These are phyloP conservation scores for Zaprionus lineosus DNA, from an alignment of 2,888 invertebrate genomes.

Conservation along the genomic window DNA sequence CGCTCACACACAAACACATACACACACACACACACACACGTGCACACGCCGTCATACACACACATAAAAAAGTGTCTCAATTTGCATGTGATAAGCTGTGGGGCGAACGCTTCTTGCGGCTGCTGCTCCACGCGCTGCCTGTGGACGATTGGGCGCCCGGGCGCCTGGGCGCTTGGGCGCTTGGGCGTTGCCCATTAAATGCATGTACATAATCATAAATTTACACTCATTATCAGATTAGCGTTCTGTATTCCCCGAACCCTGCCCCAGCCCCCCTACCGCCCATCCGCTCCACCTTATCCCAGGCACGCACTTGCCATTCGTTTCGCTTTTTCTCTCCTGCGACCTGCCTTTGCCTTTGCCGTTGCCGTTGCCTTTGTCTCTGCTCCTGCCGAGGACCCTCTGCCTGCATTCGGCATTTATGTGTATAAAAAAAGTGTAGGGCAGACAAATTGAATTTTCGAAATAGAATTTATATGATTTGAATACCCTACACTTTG, in stretches of 20 bases:
- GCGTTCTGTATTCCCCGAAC: constrained; percentile 30
- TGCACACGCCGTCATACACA: background rate
- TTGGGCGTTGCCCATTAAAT: constrained; percentile 54
- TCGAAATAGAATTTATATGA: constrained; percentile 49
- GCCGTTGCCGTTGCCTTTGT: background rate
- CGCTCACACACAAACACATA: background rate
- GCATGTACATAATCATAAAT: constrained; percentile 75
- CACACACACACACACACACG: constrained; percentile 48
- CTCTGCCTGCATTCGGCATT: too few relatives aligned
- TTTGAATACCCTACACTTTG: constrained; percentile 21
- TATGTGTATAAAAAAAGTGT: too few relatives aligned
- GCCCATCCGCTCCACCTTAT: too few relatives aligned
- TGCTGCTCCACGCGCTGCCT: background rate
- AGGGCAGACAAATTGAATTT: constrained; percentile 58
- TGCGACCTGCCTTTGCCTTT: too few relatives aligned
- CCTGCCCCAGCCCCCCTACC: background rate
- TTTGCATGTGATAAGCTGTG: constrained; percentile 66
- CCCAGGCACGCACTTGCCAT: too few relatives aligned
- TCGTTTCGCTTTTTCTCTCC: background rate
- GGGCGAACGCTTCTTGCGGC: background rate
- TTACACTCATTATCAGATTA: constrained; percentile 76
- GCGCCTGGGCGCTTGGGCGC: background rate
- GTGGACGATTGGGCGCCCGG: background rate
- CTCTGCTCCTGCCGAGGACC: background rate
- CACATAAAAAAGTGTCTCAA: constrained; percentile 69